A percentile compares a stretch with the other conserved stretches of the same genome.
Conservation (phyloP, 35 echinoderm and acorn worm species). For the Ptychodera flava region DNA sequence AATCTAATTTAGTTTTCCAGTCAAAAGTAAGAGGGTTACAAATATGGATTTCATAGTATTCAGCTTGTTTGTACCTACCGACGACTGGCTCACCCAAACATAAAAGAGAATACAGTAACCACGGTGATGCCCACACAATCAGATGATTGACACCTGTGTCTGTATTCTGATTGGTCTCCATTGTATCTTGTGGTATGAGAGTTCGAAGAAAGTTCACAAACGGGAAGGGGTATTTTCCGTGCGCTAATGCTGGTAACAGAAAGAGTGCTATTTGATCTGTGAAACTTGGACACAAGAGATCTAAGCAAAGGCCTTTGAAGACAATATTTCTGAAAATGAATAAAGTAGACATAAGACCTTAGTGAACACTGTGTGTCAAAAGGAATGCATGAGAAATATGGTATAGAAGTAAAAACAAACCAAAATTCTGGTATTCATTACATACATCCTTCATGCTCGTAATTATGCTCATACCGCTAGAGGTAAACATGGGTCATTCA, state of each 20-base stretch:
- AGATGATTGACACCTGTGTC: slow-evolving; percentile 19
- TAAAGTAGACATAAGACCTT: not conserved
- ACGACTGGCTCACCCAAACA: slow-evolving; percentile 42
- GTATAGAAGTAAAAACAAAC: not conserved
- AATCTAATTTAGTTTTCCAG: no score
- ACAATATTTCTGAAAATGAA: slow-evolving; percentile 36
- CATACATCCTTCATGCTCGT: not conserved
- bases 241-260: slow-evolving; percentile 45
- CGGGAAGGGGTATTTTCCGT: slow-evolving; percentile 23
- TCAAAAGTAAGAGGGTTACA: no score
- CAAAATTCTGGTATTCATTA: not conserved
- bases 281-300: slow-evolving; percentile 41
- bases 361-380: not conserved
- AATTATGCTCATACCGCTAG: not conserved
- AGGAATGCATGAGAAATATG: no score
- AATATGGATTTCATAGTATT: no score
- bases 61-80: no score
- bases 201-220: slow-evolving; percentile 43
- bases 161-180: not conserved
- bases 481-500: not conserved
- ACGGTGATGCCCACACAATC: slow-evolving; percentile 56
- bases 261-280: slow-evolving; percentile 57
- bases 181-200: slow-evolving; percentile 17
- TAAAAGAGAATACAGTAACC: slow-evolving; percentile 68
- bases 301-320: slow-evolving; percentile 40